phyloP scores from a whole-genome alignment of 2,888 invertebrate species.

The Seira musarum region DNA sequence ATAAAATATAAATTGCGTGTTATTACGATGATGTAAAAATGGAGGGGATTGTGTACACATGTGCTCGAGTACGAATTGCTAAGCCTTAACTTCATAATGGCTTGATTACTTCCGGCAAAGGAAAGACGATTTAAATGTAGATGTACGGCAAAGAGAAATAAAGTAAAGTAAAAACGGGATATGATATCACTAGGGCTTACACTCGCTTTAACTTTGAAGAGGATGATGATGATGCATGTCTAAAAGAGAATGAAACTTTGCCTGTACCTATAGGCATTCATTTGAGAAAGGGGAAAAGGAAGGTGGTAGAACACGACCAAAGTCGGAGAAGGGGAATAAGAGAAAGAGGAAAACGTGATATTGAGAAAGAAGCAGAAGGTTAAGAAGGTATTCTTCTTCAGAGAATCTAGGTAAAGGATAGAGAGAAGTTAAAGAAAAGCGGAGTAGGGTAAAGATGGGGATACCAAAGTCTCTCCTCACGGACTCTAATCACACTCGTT shows the following conservation, averaged over 20 bases:
- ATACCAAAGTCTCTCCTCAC: conserved; percentile 65
- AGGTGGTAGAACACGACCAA: too few species aligned
- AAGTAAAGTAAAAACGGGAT: neutral
- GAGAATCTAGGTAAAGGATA: neutral
- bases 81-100: neutral
- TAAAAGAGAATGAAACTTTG: too few species aligned
- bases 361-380: conserved; percentile 32
- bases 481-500: conserved; percentile 70
- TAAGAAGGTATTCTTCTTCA: conserved; percentile 32
- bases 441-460: conserved; percentile 27
- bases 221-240: neutral
- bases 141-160: too few species aligned
- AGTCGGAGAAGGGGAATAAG: too few species aligned
- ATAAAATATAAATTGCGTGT: conserved; percentile 31
- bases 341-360: too few species aligned
- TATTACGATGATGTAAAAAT: conserved; percentile 22
- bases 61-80: neutral
- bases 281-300: too few species aligned
- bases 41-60: conserved; percentile 17
- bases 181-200: conserved; percentile 31
- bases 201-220: neutral
- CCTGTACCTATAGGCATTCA: too few species aligned
- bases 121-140: neutral
- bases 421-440: neutral
- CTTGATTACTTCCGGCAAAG: neutral